Conservation (phyloP, 2,797 vertebrate species). For the Luscinia megarhynchos region DNA sequence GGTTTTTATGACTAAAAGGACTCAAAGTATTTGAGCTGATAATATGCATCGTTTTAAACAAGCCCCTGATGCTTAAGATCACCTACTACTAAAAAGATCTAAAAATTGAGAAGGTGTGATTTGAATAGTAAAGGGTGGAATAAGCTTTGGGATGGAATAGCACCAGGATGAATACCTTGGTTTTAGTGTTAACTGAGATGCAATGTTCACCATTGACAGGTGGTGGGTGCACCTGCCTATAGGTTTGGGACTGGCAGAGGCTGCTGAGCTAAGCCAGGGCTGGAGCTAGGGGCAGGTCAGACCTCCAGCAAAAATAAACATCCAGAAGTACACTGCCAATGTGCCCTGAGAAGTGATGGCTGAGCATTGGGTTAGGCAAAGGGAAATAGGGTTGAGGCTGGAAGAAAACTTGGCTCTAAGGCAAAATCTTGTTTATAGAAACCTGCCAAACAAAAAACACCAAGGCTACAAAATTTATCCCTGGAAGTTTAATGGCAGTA, state of each 20-base stretch:
- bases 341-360: neutral
- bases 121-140: neutral
- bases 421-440: neutral
- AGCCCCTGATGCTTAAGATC: neutral
- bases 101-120: neutral
- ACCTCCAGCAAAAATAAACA: neutral
- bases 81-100: neutral
- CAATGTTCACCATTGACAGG: neutral
- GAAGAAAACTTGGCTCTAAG: neutral
- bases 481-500: neutral
- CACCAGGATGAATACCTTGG: neutral
- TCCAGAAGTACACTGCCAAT: neutral
- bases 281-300: neutral
- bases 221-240: neutral
- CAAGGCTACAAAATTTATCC: neutral
- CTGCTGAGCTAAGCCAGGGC: neutral
- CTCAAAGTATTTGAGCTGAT: neutral
- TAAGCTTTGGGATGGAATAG: neutral
- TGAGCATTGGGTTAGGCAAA: neutral
- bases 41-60: neutral
- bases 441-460: accelerated
- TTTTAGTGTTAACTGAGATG: neutral
- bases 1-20: neutral
- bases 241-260: neutral
- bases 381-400: neutral